Evolutionary conservation across 1,140 invertebrate species (phyloP), one percentile per base, ranked within the genome.

Genomic region (Drosophila biarmipes): DNA sequence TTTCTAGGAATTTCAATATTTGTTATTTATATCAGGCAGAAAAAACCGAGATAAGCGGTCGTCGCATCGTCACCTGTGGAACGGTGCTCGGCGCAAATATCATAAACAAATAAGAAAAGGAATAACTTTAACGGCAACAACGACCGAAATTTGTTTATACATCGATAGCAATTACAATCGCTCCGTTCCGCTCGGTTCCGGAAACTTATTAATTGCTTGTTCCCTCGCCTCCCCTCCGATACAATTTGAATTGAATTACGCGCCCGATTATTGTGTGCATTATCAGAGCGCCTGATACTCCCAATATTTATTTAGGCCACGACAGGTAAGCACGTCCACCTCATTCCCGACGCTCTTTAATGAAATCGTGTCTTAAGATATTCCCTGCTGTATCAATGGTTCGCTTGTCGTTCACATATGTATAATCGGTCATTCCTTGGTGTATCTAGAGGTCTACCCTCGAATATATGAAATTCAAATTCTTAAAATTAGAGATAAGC

Each of bases 201-300:
- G 67, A 71, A 69, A 71, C 56, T 38, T 71, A 71, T 71, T 69
- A 71, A 71, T 71, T 71, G 51, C 63, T 71, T 71, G 67, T 71
- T 55, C n/a, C 48, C 61, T 11, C 21, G 14, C 19, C 31, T 21
- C 17, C 49, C 63, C 10, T 17, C 24, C 49, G 38, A 69, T 56
- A 15, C 67, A 56, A 71, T 71, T 71, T 71, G 63, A 71, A 69
- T 71, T 71, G 64, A 71, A 71, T 71, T 71, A 71, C 67, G 67
- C 67, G 31, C 64, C 67, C 67, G 67, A 71, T 71, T 71, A 71
- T 69, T 71, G 64, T 38, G 34, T 71, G 67, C 64, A 71, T 69
- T 71, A 71, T 71, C 67, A 71, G 67, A 42, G 34, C 19, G 45
- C 10, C 14, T 19, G 53, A 56, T 38, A 66, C 11, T 15, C 42